Evolutionary conservation across 2,113 vertebrate genomes (phyloP).

Genomic region (Grammomys surdaster): DNA sequence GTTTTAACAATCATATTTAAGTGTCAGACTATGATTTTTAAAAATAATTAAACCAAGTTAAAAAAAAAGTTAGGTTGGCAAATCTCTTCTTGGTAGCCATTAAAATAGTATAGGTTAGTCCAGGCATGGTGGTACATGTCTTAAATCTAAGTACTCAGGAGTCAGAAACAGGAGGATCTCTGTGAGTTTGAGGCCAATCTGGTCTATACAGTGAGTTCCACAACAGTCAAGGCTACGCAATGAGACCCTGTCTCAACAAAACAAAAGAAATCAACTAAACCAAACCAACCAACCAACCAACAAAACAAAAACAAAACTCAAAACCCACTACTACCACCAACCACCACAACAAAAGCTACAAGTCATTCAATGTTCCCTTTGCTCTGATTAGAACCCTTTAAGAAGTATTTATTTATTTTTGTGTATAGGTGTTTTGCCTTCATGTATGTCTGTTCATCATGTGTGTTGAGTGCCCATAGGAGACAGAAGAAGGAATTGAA

Average conservation of each 20-base stretch:
- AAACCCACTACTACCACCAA: neutral
- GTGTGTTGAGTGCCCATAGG: neutral
- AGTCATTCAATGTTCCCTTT: slow-evolving; percentile 31
- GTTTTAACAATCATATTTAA: slow-evolving; percentile 46
- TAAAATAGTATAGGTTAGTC: neutral
- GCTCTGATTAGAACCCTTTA: neutral
- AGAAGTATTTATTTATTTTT: neutral
- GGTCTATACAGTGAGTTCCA: neutral
- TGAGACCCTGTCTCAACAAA: neutral
- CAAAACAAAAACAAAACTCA: neutral
- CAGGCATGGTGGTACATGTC: neutral
- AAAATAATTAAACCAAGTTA: slow-evolving; percentile 53
- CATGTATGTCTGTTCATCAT: neutral
- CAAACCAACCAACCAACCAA: neutral
- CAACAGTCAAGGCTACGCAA: neutral
- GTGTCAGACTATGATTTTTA: slow-evolving; percentile 27
- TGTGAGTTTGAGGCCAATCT: neutral
- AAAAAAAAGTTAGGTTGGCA: slow-evolving; percentile 26
- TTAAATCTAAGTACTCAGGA: neutral
- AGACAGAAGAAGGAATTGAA: neutral
- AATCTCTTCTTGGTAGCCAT: slow-evolving; percentile 54
- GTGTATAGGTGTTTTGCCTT: neutral
- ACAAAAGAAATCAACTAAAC: neutral
- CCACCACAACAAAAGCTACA: neutral
- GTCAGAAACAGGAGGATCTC: neutral